Evolutionary conservation across 2,797 vertebrate species (phyloP), one percentile per base, ranked within the genome.

Genomic region (Lates japonicus): DNA sequence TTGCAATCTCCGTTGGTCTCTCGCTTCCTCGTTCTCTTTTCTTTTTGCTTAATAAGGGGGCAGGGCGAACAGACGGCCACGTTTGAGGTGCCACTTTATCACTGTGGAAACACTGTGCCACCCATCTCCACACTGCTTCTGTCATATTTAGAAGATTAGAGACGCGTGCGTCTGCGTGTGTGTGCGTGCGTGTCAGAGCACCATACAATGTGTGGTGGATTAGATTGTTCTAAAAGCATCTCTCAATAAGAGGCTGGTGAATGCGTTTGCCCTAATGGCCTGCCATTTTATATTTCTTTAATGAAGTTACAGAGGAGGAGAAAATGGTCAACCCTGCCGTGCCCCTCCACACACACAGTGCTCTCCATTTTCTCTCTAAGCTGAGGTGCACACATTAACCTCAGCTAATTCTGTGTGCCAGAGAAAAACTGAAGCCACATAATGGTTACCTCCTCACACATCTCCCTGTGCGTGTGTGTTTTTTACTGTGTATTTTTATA

Each of bases 181-280:
- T 69, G 60, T 70, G 61, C 55, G 76, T 42, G 57, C 71, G 74
- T 64, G 76, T 83, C 84, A 68, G 78, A 88, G 81, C 82, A 81
- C 84, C 44, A 80, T 84, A 85, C 82, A 88, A 91, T 88, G 82
- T 93, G 86, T 74, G 71, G 84, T 59, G 91, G 95, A 95, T 94
- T 94, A 87, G 94, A 95, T 96, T 95, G 93, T 91, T 86, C 92
- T 94, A 88, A 95, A 95, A 94, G 92, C 92, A 87, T 91, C 92
- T 94, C 91, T 94, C 93, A 93, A 95, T 95, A 93, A 94, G 89
- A 94, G 90, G 85, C 83, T 70, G 78, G 76, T 78, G 88, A 91
- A 92, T 92, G 90, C 49, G 81, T 91, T 87, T 93, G 92, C 87
- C 92, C 91, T 94, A 95, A 95, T 95, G 94, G 90, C 91, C 91